Base-by-base conservation (phyloP, 2,797 vertebrate species). In the Pagetopsis macropterus region DNA sequence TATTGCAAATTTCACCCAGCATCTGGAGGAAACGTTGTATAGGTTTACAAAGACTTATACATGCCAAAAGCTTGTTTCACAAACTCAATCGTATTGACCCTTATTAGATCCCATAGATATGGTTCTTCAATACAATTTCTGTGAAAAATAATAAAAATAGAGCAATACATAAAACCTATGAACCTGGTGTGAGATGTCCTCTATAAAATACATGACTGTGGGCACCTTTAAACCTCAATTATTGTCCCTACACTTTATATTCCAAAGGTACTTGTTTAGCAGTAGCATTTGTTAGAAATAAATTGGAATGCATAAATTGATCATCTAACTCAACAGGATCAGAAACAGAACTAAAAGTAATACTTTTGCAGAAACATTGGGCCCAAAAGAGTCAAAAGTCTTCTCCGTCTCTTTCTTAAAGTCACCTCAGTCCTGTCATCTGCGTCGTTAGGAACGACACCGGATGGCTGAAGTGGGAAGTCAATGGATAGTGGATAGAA, bases 381-480 rank as follows among this genome's bases (percentile, higher is more conserved):
- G n/a, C n/a, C 68, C 70, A 56, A 48, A 57, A 62, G n/a, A 60
- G 68, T 70, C 72, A 40, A 21, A n/a, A 37, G 41, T 65, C 1
- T n/a, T 12, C 31, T 10, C n/a, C 1, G 19, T 19, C n/a, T 52
- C 55, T 33, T 19, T 12, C 11, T 52, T 6, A 17, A 45, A 65
- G 64, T 96, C 94, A 96, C 82, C 96, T 95, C 66, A 96, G 92
- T 77, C 96, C 96, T 0, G 95, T 94, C 95, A 97, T 96, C 84
- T 95, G 96, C 71, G 96, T 93, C 5, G 95, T 84, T 3, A 97
- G 75, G 68, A 96, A 96, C 1, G 95, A 92, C 65, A 96, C 71
- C 12, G 96, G 93, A 31, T 94, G 89, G 1, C 94, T 88, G 79
- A 97, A 96, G 70, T 93, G 89, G 65, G 93, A 81, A 79, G 71